These are phyloP conservation scores for Diachasma alloeum DNA, from an alignment of 1,140 invertebrate species.

Conservation along the genomic window DNA sequence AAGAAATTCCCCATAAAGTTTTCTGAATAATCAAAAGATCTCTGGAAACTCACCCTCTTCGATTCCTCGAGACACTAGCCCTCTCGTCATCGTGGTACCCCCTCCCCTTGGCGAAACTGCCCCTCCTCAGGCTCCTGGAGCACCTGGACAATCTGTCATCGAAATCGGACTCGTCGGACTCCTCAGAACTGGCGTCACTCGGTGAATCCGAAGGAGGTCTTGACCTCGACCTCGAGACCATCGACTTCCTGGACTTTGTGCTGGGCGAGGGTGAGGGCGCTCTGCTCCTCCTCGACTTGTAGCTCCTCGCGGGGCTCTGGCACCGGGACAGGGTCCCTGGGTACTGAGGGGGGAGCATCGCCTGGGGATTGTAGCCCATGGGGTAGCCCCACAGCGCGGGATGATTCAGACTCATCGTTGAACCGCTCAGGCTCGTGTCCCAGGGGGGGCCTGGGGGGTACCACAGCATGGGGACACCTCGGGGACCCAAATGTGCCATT, in stretches of 20 bases:
- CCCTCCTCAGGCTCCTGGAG: not conserved
- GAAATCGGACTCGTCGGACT: slow-evolving; percentile 60
- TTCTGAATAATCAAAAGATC: too few relatives aligned
- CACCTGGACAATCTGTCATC: not conserved
- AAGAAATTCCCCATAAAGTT: too few relatives aligned
- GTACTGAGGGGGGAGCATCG: slow-evolving; percentile 65
- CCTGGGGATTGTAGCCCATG: slow-evolving; percentile 36
- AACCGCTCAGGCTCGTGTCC: slow-evolving; percentile 56
- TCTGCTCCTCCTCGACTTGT: slow-evolving; percentile 60
- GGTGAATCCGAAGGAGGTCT: slow-evolving; percentile 58
- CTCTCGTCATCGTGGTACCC: not conserved
- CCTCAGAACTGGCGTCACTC: slow-evolving; percentile 61
- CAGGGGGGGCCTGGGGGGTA: slow-evolving; percentile 53
- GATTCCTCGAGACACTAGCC: not conserved
- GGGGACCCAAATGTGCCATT: not conserved
- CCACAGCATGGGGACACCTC: slow-evolving; percentile 63
- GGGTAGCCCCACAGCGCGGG: slow-evolving; percentile 26
- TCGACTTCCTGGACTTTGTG: slow-evolving; percentile 72
- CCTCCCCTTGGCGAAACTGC: not conserved
- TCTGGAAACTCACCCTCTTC: slow-evolving; percentile 44
- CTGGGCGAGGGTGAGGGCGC: slow-evolving; percentile 76
- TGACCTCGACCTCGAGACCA: slow-evolving; percentile 50
- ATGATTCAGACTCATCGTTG: slow-evolving; percentile 59
- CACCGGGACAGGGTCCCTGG: slow-evolving; percentile 24
- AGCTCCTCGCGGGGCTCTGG: slow-evolving; percentile 60